These are phyloP conservation scores for Balearica regulorum DNA, from an alignment of 2,797 vertebrate genomes.

Conservation along the genomic window DNA sequence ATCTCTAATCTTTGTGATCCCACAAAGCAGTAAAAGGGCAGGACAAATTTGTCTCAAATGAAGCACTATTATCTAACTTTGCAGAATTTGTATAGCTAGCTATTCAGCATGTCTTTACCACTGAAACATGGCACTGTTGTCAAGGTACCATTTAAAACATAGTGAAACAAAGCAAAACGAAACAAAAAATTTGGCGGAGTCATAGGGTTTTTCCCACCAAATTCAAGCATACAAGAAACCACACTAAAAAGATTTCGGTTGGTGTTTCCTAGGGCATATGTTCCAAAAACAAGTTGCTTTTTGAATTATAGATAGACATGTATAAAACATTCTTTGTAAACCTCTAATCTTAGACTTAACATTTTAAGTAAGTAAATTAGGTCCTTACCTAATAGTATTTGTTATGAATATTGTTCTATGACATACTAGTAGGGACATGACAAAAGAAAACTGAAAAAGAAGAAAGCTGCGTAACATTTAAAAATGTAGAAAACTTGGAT, in stretches of 20 bases:
- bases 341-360: constrained; percentile 69
- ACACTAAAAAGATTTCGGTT: constrained; percentile 44
- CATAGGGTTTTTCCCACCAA: constrained; percentile 23
- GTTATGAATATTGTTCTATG: constrained; percentile 63
- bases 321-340: constrained; percentile 76
- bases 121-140: constrained; percentile 62
- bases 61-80: constrained; percentile 59
- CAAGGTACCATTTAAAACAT: constrained; percentile 62
- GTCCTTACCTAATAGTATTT: constrained; percentile 58
- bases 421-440: constrained; percentile 56
- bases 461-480: constrained; percentile 65
- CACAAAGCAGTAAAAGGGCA: constrained; percentile 48
- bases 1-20: constrained; percentile 59
- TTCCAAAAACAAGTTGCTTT: constrained; percentile 60
- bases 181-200: not conserved
- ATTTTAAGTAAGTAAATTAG: constrained; percentile 63
- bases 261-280: constrained; percentile 59
- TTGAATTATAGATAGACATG: constrained; percentile 66
- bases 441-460: constrained; percentile 44
- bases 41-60: constrained; percentile 56
- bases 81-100: constrained; percentile 47
- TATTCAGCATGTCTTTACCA: constrained; percentile 58
- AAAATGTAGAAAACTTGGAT: constrained; percentile 80
- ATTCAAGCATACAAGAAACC: constrained; percentile 61
- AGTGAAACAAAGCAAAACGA: not conserved